These are phyloP conservation scores for Heterodera filipjevi DNA, from an alignment of 2,888 invertebrate genomes.

Conservation along the genomic window DNA sequence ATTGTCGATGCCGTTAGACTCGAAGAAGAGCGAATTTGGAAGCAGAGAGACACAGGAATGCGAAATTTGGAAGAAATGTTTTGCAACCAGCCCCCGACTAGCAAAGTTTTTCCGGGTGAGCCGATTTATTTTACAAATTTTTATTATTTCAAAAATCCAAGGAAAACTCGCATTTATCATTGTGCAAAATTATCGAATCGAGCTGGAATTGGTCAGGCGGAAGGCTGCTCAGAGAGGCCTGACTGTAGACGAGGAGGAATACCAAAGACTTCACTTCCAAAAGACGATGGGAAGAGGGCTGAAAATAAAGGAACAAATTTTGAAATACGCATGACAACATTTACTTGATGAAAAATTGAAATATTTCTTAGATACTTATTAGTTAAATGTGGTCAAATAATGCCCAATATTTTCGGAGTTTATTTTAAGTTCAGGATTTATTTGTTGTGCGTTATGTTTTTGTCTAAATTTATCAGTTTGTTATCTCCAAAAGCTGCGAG, in stretches of 20 bases:
- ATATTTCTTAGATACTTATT: too few species aligned
- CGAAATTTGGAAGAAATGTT: slow-evolving; percentile 6
- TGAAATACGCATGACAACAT: not conserved
- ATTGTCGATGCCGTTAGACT: not conserved
- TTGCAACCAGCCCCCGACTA: not conserved
- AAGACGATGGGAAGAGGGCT: not conserved
- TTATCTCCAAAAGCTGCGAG: not conserved
- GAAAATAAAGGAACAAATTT: not conserved
- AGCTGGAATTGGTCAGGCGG: not conserved
- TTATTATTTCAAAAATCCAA: not conserved
- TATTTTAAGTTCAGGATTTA: too few species aligned
- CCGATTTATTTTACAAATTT: not conserved
- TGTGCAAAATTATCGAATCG: not conserved
- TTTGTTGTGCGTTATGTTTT: not conserved
- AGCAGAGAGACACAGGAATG: slow-evolving; percentile 16
- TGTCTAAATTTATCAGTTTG: not conserved
- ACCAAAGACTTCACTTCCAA: not conserved
- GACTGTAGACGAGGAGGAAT: slow-evolving; percentile 1
- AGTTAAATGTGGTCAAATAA: too few species aligned
- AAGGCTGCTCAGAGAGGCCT: not conserved
- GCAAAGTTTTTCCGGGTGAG: slow-evolving; percentile 6
- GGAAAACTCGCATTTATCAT: slow-evolving; percentile 2
- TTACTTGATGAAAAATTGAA: not conserved
- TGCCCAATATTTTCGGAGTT: too few species aligned
- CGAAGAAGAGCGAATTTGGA: slow-evolving; percentile 25